Conservation (phyloP, 2,888 invertebrate species). For the Pristionchus exspectatus region DNA sequence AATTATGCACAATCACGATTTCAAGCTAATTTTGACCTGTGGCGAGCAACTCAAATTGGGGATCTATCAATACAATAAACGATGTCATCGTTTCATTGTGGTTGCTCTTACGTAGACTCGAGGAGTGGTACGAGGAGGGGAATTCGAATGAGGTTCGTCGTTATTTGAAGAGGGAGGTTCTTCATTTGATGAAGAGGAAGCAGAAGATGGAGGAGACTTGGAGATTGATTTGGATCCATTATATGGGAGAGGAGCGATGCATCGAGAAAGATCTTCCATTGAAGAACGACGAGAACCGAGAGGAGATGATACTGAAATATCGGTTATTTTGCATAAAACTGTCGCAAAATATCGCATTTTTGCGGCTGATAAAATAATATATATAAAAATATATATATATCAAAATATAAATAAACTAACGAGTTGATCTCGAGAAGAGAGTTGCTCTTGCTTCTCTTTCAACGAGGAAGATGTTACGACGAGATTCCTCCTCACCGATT, state of each 20-base stretch:
- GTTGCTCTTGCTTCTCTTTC: slow-evolving; percentile 69
- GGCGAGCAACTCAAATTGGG: not conserved
- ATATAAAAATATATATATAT: no score
- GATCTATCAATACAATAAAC: not conserved
- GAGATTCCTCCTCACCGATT: slow-evolving; percentile 75
- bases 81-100: slow-evolving; percentile 36
- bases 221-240: not conserved
- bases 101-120: slow-evolving; percentile 39
- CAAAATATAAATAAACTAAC: no score
- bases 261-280: slow-evolving; percentile 46
- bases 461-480: slow-evolving; percentile 76
- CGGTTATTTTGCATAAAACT: not conserved
- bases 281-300: slow-evolving; percentile 47
- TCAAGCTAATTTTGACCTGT: not conserved
- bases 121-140: not conserved
- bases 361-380: no score
- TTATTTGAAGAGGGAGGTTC: not conserved
- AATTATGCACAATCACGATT: not conserved
- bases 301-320: slow-evolving; percentile 39
- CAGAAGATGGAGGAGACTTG: slow-evolving; percentile 42
- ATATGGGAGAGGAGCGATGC: not conserved
- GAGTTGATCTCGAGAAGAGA: slow-evolving; percentile 56
- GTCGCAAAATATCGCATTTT: not conserved
- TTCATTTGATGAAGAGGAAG: slow-evolving; percentile 29
- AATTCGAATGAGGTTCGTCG: not conserved